Conservation (phyloP, 2,113 vertebrate species). For the Copsychus sechellarum region DNA sequence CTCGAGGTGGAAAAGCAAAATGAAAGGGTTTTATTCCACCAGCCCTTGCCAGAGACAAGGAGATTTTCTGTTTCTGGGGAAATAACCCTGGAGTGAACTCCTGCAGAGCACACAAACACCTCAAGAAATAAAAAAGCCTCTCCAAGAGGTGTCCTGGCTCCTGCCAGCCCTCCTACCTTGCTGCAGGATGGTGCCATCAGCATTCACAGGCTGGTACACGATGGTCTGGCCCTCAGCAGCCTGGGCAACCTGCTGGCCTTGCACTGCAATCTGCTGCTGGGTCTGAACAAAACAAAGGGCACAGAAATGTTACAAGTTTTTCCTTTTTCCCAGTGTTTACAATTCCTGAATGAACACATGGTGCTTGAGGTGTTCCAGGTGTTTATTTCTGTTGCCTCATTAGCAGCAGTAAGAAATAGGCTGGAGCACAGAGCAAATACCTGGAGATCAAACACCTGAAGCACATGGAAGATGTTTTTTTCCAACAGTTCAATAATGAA, state of each 20-base stretch:
- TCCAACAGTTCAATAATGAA: background rate
- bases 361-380: slow-evolving; percentile 13
- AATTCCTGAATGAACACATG: background rate
- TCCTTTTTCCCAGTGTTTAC: background rate
- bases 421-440: background rate
- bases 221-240: slow-evolving; percentile 98
- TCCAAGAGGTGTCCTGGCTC: background rate
- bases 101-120: background rate
- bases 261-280: slow-evolving; percentile 94
- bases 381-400: background rate
- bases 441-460: background rate
- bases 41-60: background rate
- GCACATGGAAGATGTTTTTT: background rate
- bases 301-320: background rate
- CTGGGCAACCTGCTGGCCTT: slow-evolving; percentile 96
- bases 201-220: slow-evolving; percentile 97
- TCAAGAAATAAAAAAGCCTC: background rate
- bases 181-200: slow-evolving; percentile 95
- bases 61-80: background rate
- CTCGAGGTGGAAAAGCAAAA: background rate
- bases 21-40: background rate
- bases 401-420: slow-evolving; percentile 29
- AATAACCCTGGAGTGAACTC: background rate
- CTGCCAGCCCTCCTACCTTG: slow-evolving; percentile 81
- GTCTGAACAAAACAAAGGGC: slow-evolving; percentile 72